Percentiles rank a stretch among this genome's conserved stretches.
Conservation (phyloP, 1,140 invertebrate genomes). For the Cotesia chilonis region DNA sequence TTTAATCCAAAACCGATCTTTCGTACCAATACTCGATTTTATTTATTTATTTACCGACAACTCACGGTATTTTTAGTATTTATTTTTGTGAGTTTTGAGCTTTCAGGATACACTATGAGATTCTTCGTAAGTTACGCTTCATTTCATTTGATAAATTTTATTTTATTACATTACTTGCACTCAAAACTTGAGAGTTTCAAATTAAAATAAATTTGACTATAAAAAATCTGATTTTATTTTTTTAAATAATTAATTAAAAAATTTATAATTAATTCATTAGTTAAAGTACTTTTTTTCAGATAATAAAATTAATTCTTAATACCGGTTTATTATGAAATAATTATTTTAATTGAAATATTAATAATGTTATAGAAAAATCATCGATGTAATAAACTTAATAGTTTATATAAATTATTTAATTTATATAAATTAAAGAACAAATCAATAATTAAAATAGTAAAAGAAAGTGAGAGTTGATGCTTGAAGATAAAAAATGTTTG, state of each 20-base stretch:
- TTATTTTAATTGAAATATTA: no score
- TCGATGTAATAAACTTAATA: neutral
- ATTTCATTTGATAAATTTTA: neutral
- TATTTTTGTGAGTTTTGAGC: neutral
- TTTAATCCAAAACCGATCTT: neutral
- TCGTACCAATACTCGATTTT: neutral
- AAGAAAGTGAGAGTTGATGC: constrained; percentile 7
- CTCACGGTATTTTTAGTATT: neutral
- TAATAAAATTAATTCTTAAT: no score
- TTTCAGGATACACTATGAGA: constrained; percentile 34
- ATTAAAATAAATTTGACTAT: no score
- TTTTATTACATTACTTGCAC: neutral
- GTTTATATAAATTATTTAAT: neutral
- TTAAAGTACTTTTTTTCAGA: no score
- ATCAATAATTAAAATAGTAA: neutral
- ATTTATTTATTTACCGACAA: neutral
- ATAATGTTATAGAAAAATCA: no score
- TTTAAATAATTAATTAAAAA: neutral
- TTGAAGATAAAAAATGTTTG: neutral
- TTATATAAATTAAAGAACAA: neutral
- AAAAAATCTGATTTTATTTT: no score
- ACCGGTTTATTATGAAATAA: no score
- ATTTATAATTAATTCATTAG: neutral
- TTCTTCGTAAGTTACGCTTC: constrained; percentile 33
- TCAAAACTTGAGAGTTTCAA: no score